A percentile compares a stretch with the other conserved stretches of the same genome.
Evolutionary conservation across 2,113 vertebrate species (phyloP).

Genomic region (Notothenia rossii): DNA sequence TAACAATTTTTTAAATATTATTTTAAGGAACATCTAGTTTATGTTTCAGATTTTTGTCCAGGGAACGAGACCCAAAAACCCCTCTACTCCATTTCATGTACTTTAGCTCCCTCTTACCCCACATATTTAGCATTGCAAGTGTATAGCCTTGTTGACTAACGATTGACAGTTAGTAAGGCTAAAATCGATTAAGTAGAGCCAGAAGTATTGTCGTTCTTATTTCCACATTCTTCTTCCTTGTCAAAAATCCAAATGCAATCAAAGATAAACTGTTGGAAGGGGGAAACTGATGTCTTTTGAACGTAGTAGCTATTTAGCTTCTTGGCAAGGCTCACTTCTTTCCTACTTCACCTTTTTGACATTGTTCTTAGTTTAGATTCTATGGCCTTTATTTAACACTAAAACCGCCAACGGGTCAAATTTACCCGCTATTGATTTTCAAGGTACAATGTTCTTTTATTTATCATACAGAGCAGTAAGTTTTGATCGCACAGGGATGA

Average conservation of each 20-base stretch:
- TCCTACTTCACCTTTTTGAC: neutral
- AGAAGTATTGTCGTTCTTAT: neutral
- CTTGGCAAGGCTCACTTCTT: neutral
- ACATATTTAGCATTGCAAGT: neutral
- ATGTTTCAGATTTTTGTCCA: too few relatives aligned
- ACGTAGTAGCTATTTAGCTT: neutral
- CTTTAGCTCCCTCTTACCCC: too few relatives aligned
- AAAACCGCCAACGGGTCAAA: too few relatives aligned
- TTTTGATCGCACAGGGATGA: too few relatives aligned
- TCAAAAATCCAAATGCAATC: slow-evolving; percentile 7
- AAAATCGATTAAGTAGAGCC: neutral
- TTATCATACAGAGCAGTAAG: too few relatives aligned
- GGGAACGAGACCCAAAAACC: too few relatives aligned
- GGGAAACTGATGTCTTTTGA: neutral
- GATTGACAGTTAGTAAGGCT: neutral
- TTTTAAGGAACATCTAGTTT: too few relatives aligned
- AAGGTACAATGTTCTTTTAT: too few relatives aligned
- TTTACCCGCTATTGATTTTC: too few relatives aligned
- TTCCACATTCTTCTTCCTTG: neutral
- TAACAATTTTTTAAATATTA: too few relatives aligned
- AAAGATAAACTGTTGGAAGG: neutral
- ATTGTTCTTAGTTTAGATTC: neutral
- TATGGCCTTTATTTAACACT: neutral
- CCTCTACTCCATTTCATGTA: too few relatives aligned
- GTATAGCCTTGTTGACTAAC: neutral